Percentiles rank a stretch among this genome's conserved stretches.
Conservation (phyloP, 2,797 vertebrate species). For the Dallia pectoralis region DNA sequence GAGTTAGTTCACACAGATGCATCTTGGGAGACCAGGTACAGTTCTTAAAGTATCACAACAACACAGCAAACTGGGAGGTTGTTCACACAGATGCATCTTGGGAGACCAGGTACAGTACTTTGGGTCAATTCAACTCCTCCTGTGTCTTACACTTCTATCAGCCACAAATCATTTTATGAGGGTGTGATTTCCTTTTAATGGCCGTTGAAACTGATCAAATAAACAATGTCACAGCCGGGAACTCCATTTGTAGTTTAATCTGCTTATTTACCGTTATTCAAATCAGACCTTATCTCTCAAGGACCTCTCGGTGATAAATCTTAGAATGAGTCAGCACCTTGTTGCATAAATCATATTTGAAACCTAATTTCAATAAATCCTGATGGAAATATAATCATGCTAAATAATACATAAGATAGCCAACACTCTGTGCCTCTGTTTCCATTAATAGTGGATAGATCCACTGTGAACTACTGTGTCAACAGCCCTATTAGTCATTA, state of each 20-base stretch:
- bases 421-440: background rate
- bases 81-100: constrained; percentile 91
- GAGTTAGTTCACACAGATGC: constrained; percentile 81
- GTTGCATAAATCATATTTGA: no score
- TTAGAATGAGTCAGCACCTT: constrained; percentile 16
- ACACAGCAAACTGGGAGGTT: constrained; percentile 71
- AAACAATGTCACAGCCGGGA: background rate
- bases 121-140: background rate
- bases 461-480: background rate
- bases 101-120: constrained; percentile 86
- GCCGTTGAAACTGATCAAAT: background rate
- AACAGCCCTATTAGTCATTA: constrained; percentile 5
- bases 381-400: background rate
- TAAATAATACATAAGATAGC: background rate
- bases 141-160: background rate
- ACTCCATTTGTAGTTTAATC: constrained; percentile 11
- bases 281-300: constrained; percentile 33
- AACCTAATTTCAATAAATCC: no score
- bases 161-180: background rate
- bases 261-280: constrained; percentile 17
- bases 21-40: constrained; percentile 99
- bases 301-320: constrained; percentile 28
- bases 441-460: background rate
- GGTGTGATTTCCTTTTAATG: background rate
- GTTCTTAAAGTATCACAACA: constrained; percentile 65